These are phyloP conservation scores for Pantelozetes paolii DNA, from an alignment of 2,888 invertebrate genomes.

Conservation along the genomic window DNA sequence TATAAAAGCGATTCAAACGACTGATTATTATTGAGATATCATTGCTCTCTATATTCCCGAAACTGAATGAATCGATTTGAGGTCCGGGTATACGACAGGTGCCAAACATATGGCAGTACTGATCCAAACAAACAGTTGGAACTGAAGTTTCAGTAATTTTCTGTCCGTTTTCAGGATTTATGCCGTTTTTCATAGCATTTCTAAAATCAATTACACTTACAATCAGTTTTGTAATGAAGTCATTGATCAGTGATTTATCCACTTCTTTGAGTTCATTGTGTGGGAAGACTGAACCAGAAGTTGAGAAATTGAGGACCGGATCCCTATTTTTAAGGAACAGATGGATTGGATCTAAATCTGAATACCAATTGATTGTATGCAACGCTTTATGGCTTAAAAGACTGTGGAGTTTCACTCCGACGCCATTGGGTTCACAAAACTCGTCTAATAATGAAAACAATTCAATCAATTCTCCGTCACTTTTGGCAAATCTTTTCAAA, in stretches of 20 bases:
- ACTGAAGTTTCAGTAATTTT: neutral
- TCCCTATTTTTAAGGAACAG: slow-evolving; percentile 80
- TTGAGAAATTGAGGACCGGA: slow-evolving; percentile 78
- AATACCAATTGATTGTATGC: slow-evolving; percentile 56
- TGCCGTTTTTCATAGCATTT: slow-evolving; percentile 14
- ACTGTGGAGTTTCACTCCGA: slow-evolving; percentile 33
- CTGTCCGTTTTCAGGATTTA: neutral
- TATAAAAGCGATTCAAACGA: slow-evolving; percentile 49
- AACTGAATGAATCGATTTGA: slow-evolving; percentile 57
- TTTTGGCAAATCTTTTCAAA: slow-evolving; percentile 23
- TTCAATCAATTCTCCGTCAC: neutral
- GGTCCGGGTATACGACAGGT: slow-evolving; percentile 74
- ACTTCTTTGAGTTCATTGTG: slow-evolving; percentile 44
- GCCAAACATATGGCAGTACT: slow-evolving; percentile 84
- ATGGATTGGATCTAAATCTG: slow-evolving; percentile 80
- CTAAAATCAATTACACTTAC: slow-evolving; percentile 37
- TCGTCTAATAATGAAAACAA: slow-evolving; percentile 40
- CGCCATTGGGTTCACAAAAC: slow-evolving; percentile 29
- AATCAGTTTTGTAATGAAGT: slow-evolving; percentile 37
- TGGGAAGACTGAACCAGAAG: slow-evolving; percentile 79
- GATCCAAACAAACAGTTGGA: slow-evolving; percentile 52
- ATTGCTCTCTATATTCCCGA: neutral
- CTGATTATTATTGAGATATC: slow-evolving; percentile 48
- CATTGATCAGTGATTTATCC: neutral
- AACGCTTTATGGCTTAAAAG: slow-evolving; percentile 31